Base-by-base conservation (phyloP, 2,113 vertebrate genomes). In the Reinhardtius hippoglossoides region DNA sequence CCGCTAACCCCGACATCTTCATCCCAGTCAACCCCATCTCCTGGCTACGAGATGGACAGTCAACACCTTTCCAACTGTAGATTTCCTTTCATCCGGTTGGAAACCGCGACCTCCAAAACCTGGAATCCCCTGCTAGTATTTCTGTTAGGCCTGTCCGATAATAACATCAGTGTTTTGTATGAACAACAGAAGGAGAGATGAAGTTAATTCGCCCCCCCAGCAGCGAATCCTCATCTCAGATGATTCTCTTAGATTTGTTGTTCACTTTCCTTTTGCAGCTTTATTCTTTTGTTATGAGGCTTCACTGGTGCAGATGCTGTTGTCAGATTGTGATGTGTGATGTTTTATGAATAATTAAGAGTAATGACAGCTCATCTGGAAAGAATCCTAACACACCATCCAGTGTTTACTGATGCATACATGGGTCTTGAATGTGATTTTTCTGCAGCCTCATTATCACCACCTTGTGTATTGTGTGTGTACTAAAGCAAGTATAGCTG, bases 1-100 rank as follows among this genome's bases (percentile, higher is more conserved):
- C 92, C 97, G 96, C 93, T 98, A 96, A 95, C 64, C 27, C 24
- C 59, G 46, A 18, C 48, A 27, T 88, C 69, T 74, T 76, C 2
- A 18, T 37, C 59, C 59, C 61, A 40, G 57, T 67, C 21, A 48
- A 50, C 63, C 52, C 76, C 67, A 5, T 48, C 78, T 37, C 76
- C 81, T 60, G 24, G 70, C 78, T 63, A 14, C 44, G 58, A 85
- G 67, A 78, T 63, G 81, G 75, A 87, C 71, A 20, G 78, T 82
- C 79, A 65, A 57, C 78, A 69, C 10, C 16, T 77, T 37, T 37
- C 31, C 72, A 80, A 54, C 78, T 66, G 58, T 68, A 66, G 80
- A 74, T 67, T 48, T 75, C 57, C 70, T 54, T 70, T 76, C 52
- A 76, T 74, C 74, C 55, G 58, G 52, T 68, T 66, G 77, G 80